Percentiles rank a stretch among this genome's conserved stretches.
Conservation (phyloP, 2,888 invertebrate genomes). For the Drosophila falleni region DNA sequence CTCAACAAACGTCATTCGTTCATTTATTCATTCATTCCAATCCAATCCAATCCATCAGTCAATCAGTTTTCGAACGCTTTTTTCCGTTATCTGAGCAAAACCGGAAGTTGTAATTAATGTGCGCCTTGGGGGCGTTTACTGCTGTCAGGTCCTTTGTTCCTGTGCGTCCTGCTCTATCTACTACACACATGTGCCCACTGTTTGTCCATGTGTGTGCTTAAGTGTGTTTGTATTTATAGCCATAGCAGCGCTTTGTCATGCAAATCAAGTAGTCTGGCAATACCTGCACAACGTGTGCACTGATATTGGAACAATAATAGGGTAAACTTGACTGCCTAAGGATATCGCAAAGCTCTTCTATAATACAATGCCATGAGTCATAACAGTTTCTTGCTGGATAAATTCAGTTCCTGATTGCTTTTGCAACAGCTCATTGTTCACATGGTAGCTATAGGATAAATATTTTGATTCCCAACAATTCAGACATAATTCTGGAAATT, state of each 20-base stretch:
- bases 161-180: conserved; percentile 38
- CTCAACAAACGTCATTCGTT: conserved; percentile 40
- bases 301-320: conserved; percentile 57
- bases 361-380: no score
- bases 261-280: conserved; percentile 35
- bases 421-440: neutral
- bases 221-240: conserved; percentile 38
- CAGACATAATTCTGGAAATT: no score
- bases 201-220: conserved; percentile 4
- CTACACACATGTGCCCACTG: neutral
- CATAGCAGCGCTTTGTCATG: conserved; percentile 48
- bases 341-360: conserved; percentile 8
- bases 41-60: conserved; percentile 66
- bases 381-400: no score
- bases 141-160: conserved; percentile 55
- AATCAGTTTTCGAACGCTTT: conserved; percentile 61
- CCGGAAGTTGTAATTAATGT: conserved; percentile 81
- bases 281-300: conserved; percentile 40
- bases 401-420: no score
- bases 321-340: conserved; percentile 37
- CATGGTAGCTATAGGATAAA: neutral
- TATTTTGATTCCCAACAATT: neutral
- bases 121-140: conserved; percentile 73
- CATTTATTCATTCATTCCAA: conserved; percentile 34
- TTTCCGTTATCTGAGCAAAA: conserved; percentile 48